These are phyloP conservation scores for Gopherus evgoodei DNA, from an alignment of 2,113 vertebrate species.

Conservation along the genomic window DNA sequence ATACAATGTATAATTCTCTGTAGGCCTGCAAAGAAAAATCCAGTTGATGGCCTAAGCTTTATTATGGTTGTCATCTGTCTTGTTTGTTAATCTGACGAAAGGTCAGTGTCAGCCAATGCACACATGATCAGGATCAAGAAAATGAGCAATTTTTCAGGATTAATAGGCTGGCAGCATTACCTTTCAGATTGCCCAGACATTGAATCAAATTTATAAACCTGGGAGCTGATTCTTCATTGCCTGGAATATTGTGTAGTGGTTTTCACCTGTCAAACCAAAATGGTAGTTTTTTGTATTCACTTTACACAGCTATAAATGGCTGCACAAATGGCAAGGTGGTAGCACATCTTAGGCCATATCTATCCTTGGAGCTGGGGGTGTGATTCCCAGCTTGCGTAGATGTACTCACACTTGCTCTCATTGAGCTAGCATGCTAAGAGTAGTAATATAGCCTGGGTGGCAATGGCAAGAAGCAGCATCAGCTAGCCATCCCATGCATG, in stretches of 20 bases:
- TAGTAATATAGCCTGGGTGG: not conserved
- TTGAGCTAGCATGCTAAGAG: not conserved
- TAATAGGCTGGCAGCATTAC: not conserved
- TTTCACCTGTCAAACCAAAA: not conserved
- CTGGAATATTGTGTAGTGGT: not conserved
- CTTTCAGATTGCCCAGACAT: not conserved
- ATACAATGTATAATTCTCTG: not conserved
- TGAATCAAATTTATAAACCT: not conserved
- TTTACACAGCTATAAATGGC: not conserved
- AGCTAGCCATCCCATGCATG: not conserved
- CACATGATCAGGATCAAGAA: fast-evolving
- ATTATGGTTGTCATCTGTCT: not conserved
- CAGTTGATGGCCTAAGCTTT: not conserved
- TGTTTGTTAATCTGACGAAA: not conserved
- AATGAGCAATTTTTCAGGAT: not conserved
- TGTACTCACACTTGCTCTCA: not conserved
- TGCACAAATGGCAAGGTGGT: not conserved
- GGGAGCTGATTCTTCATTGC: not conserved
- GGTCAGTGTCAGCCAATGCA: not conserved
- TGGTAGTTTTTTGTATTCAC: not conserved
- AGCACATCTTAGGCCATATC: not conserved
- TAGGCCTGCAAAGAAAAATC: not conserved
- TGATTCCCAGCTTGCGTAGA: not conserved
- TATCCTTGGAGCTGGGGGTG: not conserved
- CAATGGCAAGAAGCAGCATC: not conserved